These are phyloP conservation scores for Ciconia maguari DNA, from an alignment of 2,113 vertebrate genomes.

Conservation along the genomic window DNA sequence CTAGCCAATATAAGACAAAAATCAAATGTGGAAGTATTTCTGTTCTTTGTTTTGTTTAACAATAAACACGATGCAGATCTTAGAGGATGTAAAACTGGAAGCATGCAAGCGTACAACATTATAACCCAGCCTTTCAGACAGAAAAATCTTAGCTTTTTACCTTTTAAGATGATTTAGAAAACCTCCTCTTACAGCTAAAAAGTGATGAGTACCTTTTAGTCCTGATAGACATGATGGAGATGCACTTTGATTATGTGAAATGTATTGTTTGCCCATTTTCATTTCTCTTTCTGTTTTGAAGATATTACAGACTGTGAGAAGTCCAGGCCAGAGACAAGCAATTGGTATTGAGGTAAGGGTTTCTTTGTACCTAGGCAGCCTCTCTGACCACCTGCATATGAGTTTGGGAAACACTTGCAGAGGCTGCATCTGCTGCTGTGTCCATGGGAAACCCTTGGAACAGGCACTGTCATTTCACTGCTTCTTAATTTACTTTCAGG, in stretches of 20 bases:
- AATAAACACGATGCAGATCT: background rate
- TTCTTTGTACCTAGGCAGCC: background rate
- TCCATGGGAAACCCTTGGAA: background rate
- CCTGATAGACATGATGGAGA: background rate
- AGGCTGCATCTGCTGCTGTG: background rate
- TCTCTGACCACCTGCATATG: background rate
- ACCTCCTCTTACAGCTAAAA: background rate
- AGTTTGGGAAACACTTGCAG: background rate
- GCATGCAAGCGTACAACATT: background rate
- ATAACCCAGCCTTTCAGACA: background rate
- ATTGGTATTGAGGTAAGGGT: slow-evolving; percentile 90
- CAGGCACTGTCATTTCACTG: background rate
- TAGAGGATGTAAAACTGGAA: background rate
- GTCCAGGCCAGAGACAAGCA: slow-evolving; percentile 89
- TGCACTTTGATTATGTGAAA: background rate
- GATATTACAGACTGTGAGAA: slow-evolving; percentile 92
- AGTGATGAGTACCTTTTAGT: background rate
- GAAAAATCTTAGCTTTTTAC: background rate
- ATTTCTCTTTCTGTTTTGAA: slow-evolving; percentile 59
- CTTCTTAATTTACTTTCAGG: background rate
- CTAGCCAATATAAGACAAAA: background rate
- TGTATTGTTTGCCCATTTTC: background rate
- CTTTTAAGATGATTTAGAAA: background rate
- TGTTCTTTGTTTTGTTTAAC: background rate
- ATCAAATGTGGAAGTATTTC: background rate